A percentile compares a stretch with the other conserved stretches of the same genome.
Conservation (phyloP, 2,888 invertebrate genomes). For the Venustoraphidia nigricollis region DNA sequence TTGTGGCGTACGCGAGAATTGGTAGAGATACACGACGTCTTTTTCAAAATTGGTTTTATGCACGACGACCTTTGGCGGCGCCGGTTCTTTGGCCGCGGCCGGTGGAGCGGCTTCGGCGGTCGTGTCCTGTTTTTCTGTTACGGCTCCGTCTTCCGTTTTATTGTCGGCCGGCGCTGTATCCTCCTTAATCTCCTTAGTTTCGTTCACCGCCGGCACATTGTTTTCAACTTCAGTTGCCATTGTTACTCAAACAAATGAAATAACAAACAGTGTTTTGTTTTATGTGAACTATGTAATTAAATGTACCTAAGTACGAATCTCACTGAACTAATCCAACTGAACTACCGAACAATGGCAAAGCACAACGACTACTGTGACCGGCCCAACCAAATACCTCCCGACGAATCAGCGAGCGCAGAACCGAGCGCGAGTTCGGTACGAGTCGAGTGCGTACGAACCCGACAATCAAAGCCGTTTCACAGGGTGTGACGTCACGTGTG, state of each 20-base stretch:
- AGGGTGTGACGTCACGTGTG: too few relatives aligned
- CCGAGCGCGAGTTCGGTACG: too few relatives aligned
- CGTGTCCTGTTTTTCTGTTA: conserved; percentile 25
- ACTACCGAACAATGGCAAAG: too few relatives aligned
- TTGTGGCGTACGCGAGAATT: conserved; percentile 80
- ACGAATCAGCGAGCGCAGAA: too few relatives aligned
- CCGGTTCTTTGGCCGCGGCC: conserved; percentile 41
- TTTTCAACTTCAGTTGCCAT: conserved; percentile 69
- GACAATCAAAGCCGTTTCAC: too few relatives aligned
- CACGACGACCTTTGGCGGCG: conserved; percentile 61
- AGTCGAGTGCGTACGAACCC: too few relatives aligned
- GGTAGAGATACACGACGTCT: conserved; percentile 87
- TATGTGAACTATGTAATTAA: background rate
- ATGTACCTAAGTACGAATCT: too few relatives aligned
- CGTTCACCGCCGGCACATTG: conserved; percentile 45
- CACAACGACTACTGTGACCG: too few relatives aligned
- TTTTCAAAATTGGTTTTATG: conserved; percentile 82
- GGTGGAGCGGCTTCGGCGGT: conserved; percentile 32
- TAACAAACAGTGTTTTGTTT: conserved; percentile 6
- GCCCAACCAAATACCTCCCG: too few relatives aligned
- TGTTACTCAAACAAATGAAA: conserved; percentile 18
- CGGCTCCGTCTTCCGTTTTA: conserved; percentile 30
- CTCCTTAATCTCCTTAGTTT: conserved; percentile 35
- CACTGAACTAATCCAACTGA: too few relatives aligned
- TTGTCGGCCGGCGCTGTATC: conserved; percentile 30